Base-by-base conservation (phyloP, 2,797 vertebrate genomes). In the Hafferia zeledoni region DNA sequence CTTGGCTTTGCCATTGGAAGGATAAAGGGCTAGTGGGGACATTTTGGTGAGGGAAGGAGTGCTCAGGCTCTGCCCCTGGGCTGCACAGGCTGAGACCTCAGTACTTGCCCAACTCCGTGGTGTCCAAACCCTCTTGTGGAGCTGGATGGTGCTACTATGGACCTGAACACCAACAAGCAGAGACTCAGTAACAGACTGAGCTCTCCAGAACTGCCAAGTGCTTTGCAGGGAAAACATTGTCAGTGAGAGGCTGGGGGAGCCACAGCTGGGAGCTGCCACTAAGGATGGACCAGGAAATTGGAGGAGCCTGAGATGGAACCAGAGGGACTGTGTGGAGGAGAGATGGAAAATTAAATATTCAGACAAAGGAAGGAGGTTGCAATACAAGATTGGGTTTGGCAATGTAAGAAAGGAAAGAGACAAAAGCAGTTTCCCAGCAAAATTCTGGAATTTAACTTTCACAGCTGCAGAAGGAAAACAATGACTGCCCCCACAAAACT, bases 391-490 rank as follows among this genome's bases (percentile, higher is more conserved):
- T 33, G 23, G 83, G 23, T 44, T 83, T 91, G 83, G 83, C 52
- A 56, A 7, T 23, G 5, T n/a, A 37, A 56, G 89, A 91, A 90
- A 92, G 60, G 75, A 52, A 84, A 89, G 31, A 89, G 75, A 89
- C 71, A 91, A 83, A 87, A 72, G 81, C 80, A 64, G 37, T 14
- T 69, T 90, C 86, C 2, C 46, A 84, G 95, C 60, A 79, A 76
- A 95, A 89, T 1, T 10, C 65, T 92, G 87, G 93, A 89, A 92
- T 83, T 83, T 74, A 93, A 95, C 87, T 89, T 96, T 69, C 76
- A n/a, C 94, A 95, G 94, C 94, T 95, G 94, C 84, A 33, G 57
- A 76, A 79, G 82, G 93, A 87, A 95, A 96, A 93, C 94, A 93
- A 93, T 94, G 1, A 5, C 83, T 90, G 94, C 96, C 95, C 93